Base-by-base conservation (phyloP, 2,888 invertebrate genomes). In the Esperia sulphurella region DNA sequence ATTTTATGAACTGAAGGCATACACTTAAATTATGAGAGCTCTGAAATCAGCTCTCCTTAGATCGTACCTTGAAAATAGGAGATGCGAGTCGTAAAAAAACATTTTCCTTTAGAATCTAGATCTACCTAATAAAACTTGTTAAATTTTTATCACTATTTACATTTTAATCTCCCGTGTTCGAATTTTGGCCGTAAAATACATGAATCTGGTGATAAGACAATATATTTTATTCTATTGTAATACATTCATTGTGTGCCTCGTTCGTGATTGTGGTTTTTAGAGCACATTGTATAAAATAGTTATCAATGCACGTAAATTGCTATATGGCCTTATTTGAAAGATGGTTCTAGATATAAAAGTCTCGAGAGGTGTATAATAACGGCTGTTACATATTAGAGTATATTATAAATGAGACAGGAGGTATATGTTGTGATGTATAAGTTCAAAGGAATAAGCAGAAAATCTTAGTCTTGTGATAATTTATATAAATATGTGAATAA, bases 401-500 rank as follows among this genome's bases (percentile, higher is more conserved):
- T 83, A 79, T 76, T 45, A 65, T 68, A 68, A 71, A 71, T 59
- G 65, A 71, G 77, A 75, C 66, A 68, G 68, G 70, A 72, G 72
- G 64, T 81, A 79, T 84, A 79, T 86, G 83, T 87, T 88, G 88
- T 87, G 88, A 88, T 88, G 80, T 80, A 79, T 81, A 78, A 85
- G 86, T 87, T 86, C 84, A 88, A 88, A 84, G 84, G 80, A 79
- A 68, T 70, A 78, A 78, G 70, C 71, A 65, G 76, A 75, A 78
- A 80, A 75, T 44, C 46, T 52, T 86, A 83, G 87, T 88, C 87
- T 88, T 89, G 88, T 89, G 89, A 89, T 89, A 89, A 86, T 84
- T 84, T 86, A 85, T 86, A 86, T 85, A 77, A 79, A 80, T 81
- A 86, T 83, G 82, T 82, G 79, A 89, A 87, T 88, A 88, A 89